Percentiles rank a stretch among this genome's conserved stretches.
phyloP scores from a whole-genome alignment of 2,113 vertebrate species.

The Psammodynastes pulverulentus region DNA sequence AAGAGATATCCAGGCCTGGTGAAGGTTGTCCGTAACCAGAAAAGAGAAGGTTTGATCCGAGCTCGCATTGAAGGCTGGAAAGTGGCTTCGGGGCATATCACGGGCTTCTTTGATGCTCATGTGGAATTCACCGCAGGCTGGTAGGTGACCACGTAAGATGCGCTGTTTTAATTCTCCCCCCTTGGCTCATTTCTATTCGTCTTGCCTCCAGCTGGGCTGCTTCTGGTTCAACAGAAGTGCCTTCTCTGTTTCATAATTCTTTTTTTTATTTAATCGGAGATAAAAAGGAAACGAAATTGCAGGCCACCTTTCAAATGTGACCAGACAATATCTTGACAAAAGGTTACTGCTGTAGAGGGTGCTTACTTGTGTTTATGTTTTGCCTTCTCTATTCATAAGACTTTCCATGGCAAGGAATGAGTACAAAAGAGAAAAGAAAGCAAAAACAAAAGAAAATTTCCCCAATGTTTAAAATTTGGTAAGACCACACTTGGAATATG shows the following conservation, averaged over 20 bases:
- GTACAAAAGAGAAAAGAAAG: background rate
- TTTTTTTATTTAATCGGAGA: background rate
- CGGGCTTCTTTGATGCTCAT: conserved; percentile 94
- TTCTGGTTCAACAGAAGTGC: background rate
- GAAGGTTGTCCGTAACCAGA: conserved; percentile 94
- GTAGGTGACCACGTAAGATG: conserved; percentile 68
- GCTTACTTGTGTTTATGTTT: background rate
- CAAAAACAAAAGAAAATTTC: background rate
- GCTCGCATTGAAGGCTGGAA: conserved; percentile 97
- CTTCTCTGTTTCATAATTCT: background rate
- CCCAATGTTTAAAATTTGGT: background rate
- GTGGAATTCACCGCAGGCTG: conserved; percentile 96
- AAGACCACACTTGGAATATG: background rate
- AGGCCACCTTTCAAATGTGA: background rate
- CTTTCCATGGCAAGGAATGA: background rate
- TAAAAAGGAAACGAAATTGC: background rate
- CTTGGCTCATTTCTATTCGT: background rate
- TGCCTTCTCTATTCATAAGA: background rate
- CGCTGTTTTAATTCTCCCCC: background rate
- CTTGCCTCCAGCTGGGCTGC: background rate
- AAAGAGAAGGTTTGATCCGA: conserved; percentile 92
- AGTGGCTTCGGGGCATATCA: conserved; percentile 86
- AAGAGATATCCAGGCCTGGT: conserved; percentile 93
- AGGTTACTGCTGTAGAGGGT: background rate
- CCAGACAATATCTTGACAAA: background rate